Evolutionary conservation across 2,888 invertebrate species (phyloP).

Genomic region (Empis stercorea): DNA sequence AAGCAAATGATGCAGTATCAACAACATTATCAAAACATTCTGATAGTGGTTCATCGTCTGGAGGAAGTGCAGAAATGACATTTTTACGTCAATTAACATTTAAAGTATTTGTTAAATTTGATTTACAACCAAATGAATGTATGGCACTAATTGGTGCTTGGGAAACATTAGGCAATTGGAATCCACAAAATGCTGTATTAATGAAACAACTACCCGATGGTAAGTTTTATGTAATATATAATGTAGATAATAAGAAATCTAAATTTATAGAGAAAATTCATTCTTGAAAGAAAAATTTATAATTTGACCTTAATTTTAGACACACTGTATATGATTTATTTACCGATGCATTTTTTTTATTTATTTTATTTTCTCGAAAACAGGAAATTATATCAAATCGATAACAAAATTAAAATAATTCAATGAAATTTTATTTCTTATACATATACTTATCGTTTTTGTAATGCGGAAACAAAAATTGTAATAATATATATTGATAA

Average conservation of each 20-base stretch:
- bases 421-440: too few species aligned
- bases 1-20: slow-evolving; percentile 27
- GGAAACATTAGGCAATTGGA: slow-evolving; percentile 58
- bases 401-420: too few species aligned
- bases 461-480: too few species aligned
- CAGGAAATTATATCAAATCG: too few species aligned
- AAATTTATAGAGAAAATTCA: too few species aligned
- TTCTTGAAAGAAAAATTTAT: slow-evolving; percentile 5
- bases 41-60: slow-evolving; percentile 1
- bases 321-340: too few species aligned
- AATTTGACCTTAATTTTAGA: neutral
- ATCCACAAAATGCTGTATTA: slow-evolving; percentile 43
- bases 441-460: too few species aligned
- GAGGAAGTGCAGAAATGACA: neutral
- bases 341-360: too few species aligned
- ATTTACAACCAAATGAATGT: slow-evolving; percentile 45
- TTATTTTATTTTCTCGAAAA: too few species aligned
- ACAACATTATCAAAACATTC: slow-evolving; percentile 5
- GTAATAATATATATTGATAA: too few species aligned
- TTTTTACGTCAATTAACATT: slow-evolving; percentile 39
- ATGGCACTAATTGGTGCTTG: slow-evolving; percentile 60
- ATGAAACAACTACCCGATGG: slow-evolving; percentile 38
- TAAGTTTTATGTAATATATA: slow-evolving; percentile 18
- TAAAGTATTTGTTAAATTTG: slow-evolving; percentile 38
- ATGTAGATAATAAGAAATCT: too few species aligned